Percentiles rank a stretch among this genome's conserved stretches.
phyloP scores from a whole-genome alignment of 2,888 invertebrate species.

The Drosophila prostipennis region DNA sequence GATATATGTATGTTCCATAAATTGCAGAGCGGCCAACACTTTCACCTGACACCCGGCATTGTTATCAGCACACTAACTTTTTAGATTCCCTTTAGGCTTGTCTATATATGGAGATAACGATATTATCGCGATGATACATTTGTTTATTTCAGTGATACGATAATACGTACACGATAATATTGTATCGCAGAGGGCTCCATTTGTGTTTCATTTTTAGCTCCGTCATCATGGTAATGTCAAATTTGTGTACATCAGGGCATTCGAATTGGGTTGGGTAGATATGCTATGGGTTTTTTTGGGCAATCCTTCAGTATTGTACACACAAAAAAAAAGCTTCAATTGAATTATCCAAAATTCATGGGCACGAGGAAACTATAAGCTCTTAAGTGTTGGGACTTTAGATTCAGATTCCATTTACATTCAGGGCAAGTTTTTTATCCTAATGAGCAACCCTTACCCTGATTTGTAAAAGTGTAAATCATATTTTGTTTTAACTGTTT shows the following conservation, averaged over 20 bases:
- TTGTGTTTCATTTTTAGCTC: conserved; percentile 8
- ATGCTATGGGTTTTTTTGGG: not conserved
- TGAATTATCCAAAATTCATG: too few species aligned
- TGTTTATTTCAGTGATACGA: conserved; percentile 44
- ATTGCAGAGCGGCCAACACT: not conserved
- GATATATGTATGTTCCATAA: not conserved
- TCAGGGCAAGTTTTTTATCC: too few species aligned
- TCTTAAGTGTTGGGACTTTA: too few species aligned
- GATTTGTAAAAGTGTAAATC: too few species aligned
- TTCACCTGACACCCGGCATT: conserved; percentile 29
- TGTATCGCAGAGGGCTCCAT: conserved; percentile 9
- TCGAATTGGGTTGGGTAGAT: not conserved
- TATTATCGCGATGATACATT: conserved; percentile 73
- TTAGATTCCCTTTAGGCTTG: conserved; percentile 48
- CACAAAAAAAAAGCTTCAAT: too few species aligned
- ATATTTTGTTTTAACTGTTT: too few species aligned
- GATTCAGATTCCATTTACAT: too few species aligned
- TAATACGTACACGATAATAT: not conserved
- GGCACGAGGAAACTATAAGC: too few species aligned
- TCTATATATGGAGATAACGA: conserved; percentile 61
- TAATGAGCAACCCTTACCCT: too few species aligned
- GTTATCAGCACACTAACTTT: conserved; percentile 15
- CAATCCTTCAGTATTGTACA: not conserved
- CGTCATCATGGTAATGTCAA: conserved; percentile 21
- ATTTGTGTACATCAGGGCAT: conserved; percentile 2